Conservation (phyloP, 2,113 vertebrate species). For the Forbesichthys agassizii region DNA sequence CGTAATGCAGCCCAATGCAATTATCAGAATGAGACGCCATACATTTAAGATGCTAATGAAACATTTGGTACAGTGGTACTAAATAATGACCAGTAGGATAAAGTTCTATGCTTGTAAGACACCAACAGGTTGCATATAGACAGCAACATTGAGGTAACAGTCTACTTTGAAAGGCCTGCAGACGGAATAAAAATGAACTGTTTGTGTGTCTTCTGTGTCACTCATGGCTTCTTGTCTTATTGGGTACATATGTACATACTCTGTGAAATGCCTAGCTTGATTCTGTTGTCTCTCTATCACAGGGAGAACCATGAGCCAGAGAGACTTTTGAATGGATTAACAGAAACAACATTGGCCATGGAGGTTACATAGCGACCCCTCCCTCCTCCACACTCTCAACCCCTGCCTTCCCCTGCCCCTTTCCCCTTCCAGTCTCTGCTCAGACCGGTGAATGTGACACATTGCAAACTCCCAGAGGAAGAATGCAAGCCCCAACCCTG, state of each 20-base stretch:
- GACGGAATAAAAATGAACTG: too few relatives aligned
- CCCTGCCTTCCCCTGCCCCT: conserved; percentile 2
- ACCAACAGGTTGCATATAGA: too few relatives aligned
- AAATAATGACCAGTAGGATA: too few relatives aligned
- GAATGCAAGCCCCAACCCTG: conserved; percentile 73
- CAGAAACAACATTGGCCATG: conserved; percentile 92
- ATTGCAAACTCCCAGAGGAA: conserved; percentile 55
- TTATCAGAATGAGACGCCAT: too few relatives aligned
- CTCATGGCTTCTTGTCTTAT: background rate
- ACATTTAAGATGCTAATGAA: too few relatives aligned
- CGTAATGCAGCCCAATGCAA: too few relatives aligned
- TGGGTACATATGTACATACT: background rate
- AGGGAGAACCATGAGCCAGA: conserved; percentile 92
- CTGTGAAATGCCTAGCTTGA: background rate
- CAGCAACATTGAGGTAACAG: too few relatives aligned
- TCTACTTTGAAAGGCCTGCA: too few relatives aligned
- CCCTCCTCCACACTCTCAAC: conserved; percentile 22
- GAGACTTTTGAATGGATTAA: conserved; percentile 86
- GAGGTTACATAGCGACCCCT: conserved; percentile 88
- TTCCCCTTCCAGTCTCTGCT: conserved; percentile 37
- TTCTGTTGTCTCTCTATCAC: conserved; percentile 7
- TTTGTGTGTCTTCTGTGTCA: too few relatives aligned
- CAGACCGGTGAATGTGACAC: conserved; percentile 65
- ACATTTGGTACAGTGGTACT: too few relatives aligned
- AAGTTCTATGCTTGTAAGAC: too few relatives aligned